Percentiles rank a stretch among this genome's conserved stretches.
Evolutionary conservation across 2,797 vertebrate species (phyloP).

Genomic region (Darevskia nairensis): DNA sequence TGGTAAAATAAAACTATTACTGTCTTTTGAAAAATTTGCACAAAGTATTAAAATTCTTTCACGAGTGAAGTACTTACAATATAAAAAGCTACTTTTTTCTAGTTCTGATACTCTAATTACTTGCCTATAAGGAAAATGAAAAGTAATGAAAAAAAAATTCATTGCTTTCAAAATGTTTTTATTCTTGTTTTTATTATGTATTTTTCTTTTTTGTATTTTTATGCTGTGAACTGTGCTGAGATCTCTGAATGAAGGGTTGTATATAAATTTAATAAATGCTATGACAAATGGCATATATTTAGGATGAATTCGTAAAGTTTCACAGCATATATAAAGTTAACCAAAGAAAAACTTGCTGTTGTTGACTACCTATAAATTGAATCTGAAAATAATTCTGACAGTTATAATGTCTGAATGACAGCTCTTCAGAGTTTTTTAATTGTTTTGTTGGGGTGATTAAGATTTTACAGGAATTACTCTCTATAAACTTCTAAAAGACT

Average conservation of each 20-base stretch:
- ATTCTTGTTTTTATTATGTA: neutral
- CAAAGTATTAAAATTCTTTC: neutral
- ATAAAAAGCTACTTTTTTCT: neutral
- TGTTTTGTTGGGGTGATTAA: slow-evolving; percentile 29
- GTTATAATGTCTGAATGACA: neutral
- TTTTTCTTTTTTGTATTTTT: too few species aligned
- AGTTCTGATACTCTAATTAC: neutral
- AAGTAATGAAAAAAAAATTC: neutral
- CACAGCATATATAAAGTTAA: neutral
- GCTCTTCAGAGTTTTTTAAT: neutral
- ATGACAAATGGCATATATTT: neutral
- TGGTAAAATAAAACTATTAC: slow-evolving; percentile 42
- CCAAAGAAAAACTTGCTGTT: neutral
- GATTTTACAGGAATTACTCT: slow-evolving; percentile 73
- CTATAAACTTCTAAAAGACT: slow-evolving; percentile 81
- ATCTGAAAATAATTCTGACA: neutral
- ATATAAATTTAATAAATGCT: too few species aligned
- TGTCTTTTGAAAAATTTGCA: neutral
- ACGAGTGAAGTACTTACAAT: neutral
- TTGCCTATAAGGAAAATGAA: neutral
- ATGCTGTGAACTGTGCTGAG: too few species aligned
- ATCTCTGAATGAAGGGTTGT: too few species aligned
- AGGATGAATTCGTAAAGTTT: neutral
- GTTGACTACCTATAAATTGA: neutral
- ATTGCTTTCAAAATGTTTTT: neutral